Conservation (phyloP, 2,113 vertebrate genomes). For the Cathartes aura region DNA sequence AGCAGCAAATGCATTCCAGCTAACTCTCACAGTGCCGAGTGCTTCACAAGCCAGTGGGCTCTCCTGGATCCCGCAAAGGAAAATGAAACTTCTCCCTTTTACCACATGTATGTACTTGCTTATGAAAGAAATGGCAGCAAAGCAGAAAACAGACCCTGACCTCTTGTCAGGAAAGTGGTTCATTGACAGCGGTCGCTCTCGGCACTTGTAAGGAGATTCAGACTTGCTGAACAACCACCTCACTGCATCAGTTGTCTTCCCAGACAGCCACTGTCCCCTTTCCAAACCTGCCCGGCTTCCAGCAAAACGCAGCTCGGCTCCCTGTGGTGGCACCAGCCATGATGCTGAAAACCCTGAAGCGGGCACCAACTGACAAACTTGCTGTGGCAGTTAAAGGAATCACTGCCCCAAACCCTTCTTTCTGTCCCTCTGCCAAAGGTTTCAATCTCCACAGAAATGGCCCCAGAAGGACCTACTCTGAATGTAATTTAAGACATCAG, state of each 20-base stretch:
- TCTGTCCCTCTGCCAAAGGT: conserved; percentile 26
- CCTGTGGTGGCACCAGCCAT: neutral
- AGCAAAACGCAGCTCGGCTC: neutral
- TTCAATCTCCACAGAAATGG: neutral
- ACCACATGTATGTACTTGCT: neutral
- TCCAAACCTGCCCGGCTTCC: neutral
- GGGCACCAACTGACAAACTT: neutral
- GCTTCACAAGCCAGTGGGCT: neutral
- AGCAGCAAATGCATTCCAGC: neutral
- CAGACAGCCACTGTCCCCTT: neutral
- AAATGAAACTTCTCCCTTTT: neutral
- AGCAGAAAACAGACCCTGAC: neutral
- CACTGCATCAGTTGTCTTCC: neutral
- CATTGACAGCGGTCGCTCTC: neutral
- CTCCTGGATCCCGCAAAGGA: neutral
- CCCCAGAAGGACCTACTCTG: neutral
- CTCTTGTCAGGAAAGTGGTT: neutral
- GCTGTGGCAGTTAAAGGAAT: neutral
- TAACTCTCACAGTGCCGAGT: neutral
- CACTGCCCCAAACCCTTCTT: neutral
- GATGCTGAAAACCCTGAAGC: neutral
- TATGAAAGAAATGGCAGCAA: neutral
- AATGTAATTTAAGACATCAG: neutral
- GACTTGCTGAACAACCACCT: neutral
- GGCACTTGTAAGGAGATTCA: neutral